phyloP scores from a whole-genome alignment of 1,140 invertebrate genomes.

The Cherax destructor region DNA sequence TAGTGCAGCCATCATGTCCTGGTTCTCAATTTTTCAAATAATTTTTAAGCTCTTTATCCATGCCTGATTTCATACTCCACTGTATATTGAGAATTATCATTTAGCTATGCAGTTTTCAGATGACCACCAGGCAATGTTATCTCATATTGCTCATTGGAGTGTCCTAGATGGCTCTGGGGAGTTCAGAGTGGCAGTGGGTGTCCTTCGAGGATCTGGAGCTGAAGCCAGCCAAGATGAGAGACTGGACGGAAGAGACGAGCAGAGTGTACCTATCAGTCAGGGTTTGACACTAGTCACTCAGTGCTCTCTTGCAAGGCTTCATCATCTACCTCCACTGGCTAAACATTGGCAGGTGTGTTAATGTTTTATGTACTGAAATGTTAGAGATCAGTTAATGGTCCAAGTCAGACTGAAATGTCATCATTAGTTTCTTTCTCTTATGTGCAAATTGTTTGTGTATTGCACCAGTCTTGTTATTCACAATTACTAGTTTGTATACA shows the following conservation, averaged over 20 bases:
- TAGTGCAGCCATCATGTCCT: no score
- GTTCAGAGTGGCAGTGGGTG: constrained; percentile 33
- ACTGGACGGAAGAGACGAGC: constrained; percentile 23
- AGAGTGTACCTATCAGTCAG: neutral
- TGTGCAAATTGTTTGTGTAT: no score
- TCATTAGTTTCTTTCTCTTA: no score
- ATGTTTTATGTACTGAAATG: neutral
- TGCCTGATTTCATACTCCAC: no score
- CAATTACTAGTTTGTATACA: no score
- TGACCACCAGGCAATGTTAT: constrained; percentile 44
- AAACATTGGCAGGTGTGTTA: constrained; percentile 45
- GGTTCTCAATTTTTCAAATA: no score
- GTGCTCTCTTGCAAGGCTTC: constrained; percentile 37
- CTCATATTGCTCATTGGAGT: constrained; percentile 52
- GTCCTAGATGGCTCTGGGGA: constrained; percentile 54
- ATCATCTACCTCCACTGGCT: constrained; percentile 18
- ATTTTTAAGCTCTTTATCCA: neutral
- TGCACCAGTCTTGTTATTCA: no score
- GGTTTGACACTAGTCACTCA: constrained; percentile 45
- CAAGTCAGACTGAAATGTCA: no score
- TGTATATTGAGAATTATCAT: neutral
- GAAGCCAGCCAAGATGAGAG: neutral
- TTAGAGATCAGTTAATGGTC: neutral
- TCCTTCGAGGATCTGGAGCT: constrained; percentile 16
- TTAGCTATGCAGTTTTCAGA: constrained; percentile 40